phyloP scores from a whole-genome alignment of 1,140 invertebrate genomes.

The Zaprionus ornatus region DNA sequence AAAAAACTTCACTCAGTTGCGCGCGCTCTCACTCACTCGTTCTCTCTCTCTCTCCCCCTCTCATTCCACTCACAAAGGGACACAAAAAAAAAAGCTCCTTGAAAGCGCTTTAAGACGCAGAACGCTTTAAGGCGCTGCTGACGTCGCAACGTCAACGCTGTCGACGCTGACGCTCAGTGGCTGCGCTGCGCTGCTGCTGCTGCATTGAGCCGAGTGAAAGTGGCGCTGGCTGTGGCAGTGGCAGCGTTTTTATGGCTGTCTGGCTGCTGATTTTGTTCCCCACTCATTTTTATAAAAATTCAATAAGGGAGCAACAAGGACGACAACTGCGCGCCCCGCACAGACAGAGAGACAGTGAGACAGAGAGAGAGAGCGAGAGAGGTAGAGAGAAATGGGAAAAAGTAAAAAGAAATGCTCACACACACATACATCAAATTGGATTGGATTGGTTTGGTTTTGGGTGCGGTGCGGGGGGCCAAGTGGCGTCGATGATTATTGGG shows the following conservation, averaged over 20 bases:
- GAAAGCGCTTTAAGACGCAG: constrained; percentile 38
- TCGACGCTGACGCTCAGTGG: constrained; percentile 24
- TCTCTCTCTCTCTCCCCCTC: background rate
- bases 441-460: constrained; percentile 72
- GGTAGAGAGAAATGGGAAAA: constrained; percentile 17
- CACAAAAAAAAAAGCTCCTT: constrained; percentile 8
- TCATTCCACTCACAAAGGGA: constrained; percentile 1
- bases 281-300: constrained; percentile 68
- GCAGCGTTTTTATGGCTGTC: constrained; percentile 54
- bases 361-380: background rate
- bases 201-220: constrained; percentile 74
- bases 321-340: constrained; percentile 35
- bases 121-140: constrained; percentile 37
- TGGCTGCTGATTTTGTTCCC: constrained; percentile 39
- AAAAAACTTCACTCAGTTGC: constrained; percentile 39
- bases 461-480: constrained; percentile 25
- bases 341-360: constrained; percentile 6
- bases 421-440: constrained; percentile 74
- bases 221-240: constrained; percentile 69
- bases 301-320: constrained; percentile 68
- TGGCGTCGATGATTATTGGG: constrained; percentile 56
- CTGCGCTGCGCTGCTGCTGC: constrained; percentile 21
- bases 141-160: constrained; percentile 9
- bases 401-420: constrained; percentile 47
- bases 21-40: constrained; percentile 15